Conservation (phyloP, 2,888 invertebrate species). For the Holacanthella duospinosa region DNA sequence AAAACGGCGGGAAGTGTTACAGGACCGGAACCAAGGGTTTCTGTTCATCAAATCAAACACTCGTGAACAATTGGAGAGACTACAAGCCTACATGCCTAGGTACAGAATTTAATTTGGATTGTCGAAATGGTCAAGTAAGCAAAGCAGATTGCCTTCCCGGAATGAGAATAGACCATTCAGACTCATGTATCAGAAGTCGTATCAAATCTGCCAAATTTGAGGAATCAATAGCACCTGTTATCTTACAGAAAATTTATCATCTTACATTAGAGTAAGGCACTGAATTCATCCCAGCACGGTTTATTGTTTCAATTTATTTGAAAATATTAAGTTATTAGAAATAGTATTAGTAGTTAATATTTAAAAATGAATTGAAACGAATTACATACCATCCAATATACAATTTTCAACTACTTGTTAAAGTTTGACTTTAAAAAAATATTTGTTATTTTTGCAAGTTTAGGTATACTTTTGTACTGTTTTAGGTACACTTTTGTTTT, state of each 20-base stretch:
- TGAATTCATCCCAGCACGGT: too few relatives aligned
- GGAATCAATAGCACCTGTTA: not conserved
- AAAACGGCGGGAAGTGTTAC: constrained; percentile 27
- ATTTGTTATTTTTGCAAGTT: too few relatives aligned
- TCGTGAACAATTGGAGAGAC: constrained; percentile 31
- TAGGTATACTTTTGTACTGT: too few relatives aligned
- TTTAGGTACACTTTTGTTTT: too few relatives aligned
- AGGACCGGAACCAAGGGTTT: constrained; percentile 30
- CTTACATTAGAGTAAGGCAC: not conserved
- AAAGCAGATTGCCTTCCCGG: constrained; percentile 27
- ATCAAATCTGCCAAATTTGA: not conserved
- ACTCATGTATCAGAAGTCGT: constrained; percentile 15
- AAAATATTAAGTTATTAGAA: too few relatives aligned
- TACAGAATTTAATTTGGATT: not conserved
- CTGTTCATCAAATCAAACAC: constrained; percentile 24
- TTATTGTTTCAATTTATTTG: too few relatives aligned
- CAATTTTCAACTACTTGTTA: too few relatives aligned
- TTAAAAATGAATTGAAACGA: too few relatives aligned
- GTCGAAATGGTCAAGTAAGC: constrained; percentile 9
- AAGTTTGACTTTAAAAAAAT: too few relatives aligned
- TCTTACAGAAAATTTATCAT: not conserved
- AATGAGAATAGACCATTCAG: constrained; percentile 24
- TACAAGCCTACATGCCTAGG: constrained; percentile 28
- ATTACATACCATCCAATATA: too few relatives aligned
- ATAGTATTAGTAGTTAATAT: too few relatives aligned